Evolutionary conservation across 92 coral and sea anemone genomes (phyloP).

Genomic region (Ricordea florida): DNA sequence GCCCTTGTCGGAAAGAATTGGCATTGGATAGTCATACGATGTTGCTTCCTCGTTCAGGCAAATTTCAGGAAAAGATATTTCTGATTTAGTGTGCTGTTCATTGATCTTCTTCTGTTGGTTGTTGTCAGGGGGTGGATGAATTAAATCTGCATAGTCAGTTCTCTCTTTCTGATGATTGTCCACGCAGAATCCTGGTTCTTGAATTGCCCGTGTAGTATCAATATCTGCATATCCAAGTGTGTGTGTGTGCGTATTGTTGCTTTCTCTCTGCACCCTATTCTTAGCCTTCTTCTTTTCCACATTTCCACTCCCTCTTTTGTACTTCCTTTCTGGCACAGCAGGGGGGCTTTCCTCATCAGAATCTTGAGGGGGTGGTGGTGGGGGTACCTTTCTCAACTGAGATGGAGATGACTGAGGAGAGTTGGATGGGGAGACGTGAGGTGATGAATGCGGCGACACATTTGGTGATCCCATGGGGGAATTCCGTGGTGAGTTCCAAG

Average conservation of each 20-base stretch:
- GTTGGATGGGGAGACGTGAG: conserved; percentile 77
- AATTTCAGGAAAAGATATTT: conserved; percentile 33
- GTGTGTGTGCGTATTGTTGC: conserved; percentile 31
- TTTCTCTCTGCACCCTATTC: conserved; percentile 25
- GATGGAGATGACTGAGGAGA: conserved; percentile 77
- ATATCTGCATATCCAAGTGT: conserved; percentile 62
- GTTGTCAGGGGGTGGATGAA: conserved; percentile 68
- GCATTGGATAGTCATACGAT: conserved; percentile 81
- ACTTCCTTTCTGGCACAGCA: conserved; percentile 89
- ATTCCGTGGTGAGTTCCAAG: conserved; percentile 78
- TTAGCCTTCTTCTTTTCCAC: conserved; percentile 34
- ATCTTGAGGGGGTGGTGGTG: conserved; percentile 80
- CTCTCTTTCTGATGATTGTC: conserved; percentile 7
- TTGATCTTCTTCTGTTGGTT: conserved; percentile 10
- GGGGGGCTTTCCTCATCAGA: conserved; percentile 79
- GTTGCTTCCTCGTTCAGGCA: conserved; percentile 31
- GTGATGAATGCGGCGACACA: conserved; percentile 83
- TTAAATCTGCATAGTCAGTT: conserved; percentile 84
- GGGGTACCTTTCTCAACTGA: conserved; percentile 70
- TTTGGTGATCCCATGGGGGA: conserved; percentile 84
- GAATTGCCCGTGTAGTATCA: conserved; percentile 21
- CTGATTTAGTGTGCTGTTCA: conserved; percentile 1
- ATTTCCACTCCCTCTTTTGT: conserved; percentile 37
- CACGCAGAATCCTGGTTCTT: not conserved
- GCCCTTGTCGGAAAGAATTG: conserved; percentile 44